Conservation (phyloP, 2,113 vertebrate genomes). For the Sinocyclocheilus anshuiensis region DNA sequence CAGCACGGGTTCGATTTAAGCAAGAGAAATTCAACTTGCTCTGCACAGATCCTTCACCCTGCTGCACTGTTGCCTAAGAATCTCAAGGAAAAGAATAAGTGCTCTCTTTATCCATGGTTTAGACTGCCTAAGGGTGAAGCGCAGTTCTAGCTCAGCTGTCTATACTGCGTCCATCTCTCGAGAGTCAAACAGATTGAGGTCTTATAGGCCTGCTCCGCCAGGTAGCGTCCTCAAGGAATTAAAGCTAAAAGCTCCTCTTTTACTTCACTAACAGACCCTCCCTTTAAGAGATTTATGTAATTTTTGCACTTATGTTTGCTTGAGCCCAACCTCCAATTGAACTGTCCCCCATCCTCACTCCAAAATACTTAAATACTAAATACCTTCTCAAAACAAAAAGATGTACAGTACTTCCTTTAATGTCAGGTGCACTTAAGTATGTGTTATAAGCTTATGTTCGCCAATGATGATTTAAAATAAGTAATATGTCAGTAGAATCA, state of each 20-base stretch:
- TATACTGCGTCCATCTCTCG: slow-evolving; percentile 44
- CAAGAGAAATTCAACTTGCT: slow-evolving; percentile 39
- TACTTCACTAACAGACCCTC: slow-evolving; percentile 40
- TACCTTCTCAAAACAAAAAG: background rate
- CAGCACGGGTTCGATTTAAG: slow-evolving; percentile 32
- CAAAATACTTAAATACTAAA: background rate
- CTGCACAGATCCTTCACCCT: slow-evolving; percentile 37
- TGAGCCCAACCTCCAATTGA: background rate
- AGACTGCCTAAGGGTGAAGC: slow-evolving; percentile 49
- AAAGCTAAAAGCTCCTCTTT: slow-evolving; percentile 49
- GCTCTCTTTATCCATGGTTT: slow-evolving; percentile 51
- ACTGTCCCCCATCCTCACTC: background rate
- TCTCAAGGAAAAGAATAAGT: slow-evolving; percentile 51
- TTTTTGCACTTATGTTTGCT: slow-evolving; percentile 1
- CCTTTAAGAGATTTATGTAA: slow-evolving; percentile 30
- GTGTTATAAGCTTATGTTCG: background rate
- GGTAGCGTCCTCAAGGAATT: slow-evolving; percentile 54
- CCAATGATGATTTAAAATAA: background rate
- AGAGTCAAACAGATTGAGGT: slow-evolving; percentile 53
- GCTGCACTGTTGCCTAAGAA: slow-evolving; percentile 38
- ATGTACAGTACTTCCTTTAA: background rate
- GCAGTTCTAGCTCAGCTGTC: slow-evolving; percentile 47
- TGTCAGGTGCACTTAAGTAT: background rate
- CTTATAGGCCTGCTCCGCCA: slow-evolving; percentile 46
- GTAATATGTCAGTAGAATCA: background rate